Evolutionary conservation across 2,113 vertebrate species (phyloP), one percentile per base, ranked within the genome.

Genomic region (Burhinus bistriatus): DNA sequence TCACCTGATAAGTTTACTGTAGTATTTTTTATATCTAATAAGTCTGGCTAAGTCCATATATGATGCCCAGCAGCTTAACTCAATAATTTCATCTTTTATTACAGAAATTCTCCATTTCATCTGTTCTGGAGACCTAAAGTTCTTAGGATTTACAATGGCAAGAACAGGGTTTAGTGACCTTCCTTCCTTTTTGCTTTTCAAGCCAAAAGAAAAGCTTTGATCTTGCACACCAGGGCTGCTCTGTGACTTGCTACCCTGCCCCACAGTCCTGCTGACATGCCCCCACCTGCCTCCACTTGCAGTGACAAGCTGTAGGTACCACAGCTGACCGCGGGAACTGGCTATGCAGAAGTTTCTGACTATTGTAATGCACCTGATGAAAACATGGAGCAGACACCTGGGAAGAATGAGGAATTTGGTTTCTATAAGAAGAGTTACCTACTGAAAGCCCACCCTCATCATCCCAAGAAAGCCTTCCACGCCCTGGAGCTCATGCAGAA

Each of bases 391-490:
- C 65, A 18, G 3, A 0, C 5, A 36, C 9, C 18, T 1, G 6
- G 16, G 5, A 40, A 27, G 8, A 40, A 12, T 9, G 7, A 10
- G 2, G 7, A 27, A 3, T 22, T 30, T 11, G 29, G 1, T 6
- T n/a, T 1, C 30, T 10, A 12, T 45, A 44, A 20, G 26, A 8
- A 2, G 15, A 6, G 3, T 3, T 13, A 27, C 34, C 3, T 3
- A 6, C 1, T 0, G 16, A 8, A 15, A 3, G 4, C 14, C n/a
- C 15, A 14, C 8, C 0, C 11, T 61, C 1, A 3, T 5, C 0
- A 7, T 16, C 11, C 12, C 11, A 2, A 6, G 34, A 20, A 9
- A n/a, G 32, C 13, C 49, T 1, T 21, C 4, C 15, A 12, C 5
- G 10, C 29, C 19, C 1, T 2, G n/a, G 12, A 38, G 14, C 13